Conservation (phyloP, 2,113 vertebrate genomes). For the Pseudorhombus dupliciocellatus region DNA sequence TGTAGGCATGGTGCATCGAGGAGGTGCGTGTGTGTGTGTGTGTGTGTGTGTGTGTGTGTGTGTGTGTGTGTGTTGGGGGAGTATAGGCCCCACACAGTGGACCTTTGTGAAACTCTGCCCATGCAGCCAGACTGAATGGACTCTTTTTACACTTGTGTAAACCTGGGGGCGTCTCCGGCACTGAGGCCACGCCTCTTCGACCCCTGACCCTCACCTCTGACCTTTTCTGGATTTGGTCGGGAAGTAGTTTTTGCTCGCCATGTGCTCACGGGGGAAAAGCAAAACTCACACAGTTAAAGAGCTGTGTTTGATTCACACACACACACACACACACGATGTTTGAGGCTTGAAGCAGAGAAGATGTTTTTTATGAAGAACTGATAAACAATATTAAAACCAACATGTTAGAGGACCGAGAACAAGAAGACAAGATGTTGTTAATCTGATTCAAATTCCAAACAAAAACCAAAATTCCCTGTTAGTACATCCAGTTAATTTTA, state of each 20-base stretch:
- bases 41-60: conserved; percentile 49
- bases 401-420: background rate
- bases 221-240: conserved; percentile 77
- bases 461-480: background rate
- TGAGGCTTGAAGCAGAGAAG: no score
- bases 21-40: conserved; percentile 56
- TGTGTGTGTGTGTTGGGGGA: conserved; percentile 49
- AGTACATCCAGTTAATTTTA: background rate
- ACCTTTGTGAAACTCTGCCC: conserved; percentile 81
- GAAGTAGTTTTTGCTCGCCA: conserved; percentile 60
- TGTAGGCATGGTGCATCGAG: conserved; percentile 50
- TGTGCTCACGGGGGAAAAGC: conserved; percentile 51
- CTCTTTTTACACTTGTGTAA: conserved; percentile 85
- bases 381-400: background rate
- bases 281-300: conserved; percentile 41
- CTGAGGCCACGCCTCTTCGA: conserved; percentile 70
- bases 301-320: conserved; percentile 20
- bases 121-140: conserved; percentile 79
- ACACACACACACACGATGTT: background rate
- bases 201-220: conserved; percentile 81
- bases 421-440: background rate
- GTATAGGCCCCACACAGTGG: conserved; percentile 74
- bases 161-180: conserved; percentile 77
- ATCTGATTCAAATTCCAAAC: background rate
- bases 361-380: no score